Evolutionary conservation across 2,888 invertebrate genomes (phyloP), one percentile per base, ranked within the genome.

Genomic region (Hyles lineata): DNA sequence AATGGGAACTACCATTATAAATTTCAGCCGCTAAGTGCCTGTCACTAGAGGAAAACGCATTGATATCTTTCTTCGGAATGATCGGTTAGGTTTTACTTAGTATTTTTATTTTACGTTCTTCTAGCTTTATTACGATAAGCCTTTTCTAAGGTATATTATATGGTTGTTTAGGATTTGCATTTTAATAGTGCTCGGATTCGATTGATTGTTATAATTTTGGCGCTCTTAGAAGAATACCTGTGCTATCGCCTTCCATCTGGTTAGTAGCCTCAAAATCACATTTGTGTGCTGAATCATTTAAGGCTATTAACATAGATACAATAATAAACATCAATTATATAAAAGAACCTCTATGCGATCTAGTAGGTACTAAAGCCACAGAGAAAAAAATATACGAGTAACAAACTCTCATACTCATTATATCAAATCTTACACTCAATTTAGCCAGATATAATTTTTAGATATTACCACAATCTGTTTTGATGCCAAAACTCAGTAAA

Each of bases 1-100:
- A 93, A 93, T 93, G 91, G 92, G 85, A 90, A 89, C 89, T 89
- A 90, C 89, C 87, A 91, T 92, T 92, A 92, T 92, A 92, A 89
- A 93, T 93, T 91, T 90, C 83, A 83, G 82, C 85, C 87, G 83
- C 89, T 92, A 92, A 92, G 87, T 92, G 91, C 88, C 80, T 91
- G 92, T 90, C 91, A 86, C 81, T 76, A 75, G 55, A 71, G 78
- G 76, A 81, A 84, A 84, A 74, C 77, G 85, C 89, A 89, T 90
- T 90, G 89, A 90, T 90, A 90, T 90, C 35, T 35, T 35, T 70
- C 70, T 63, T 71, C 6, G 43, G 17, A 21, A 50, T 43, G 23
- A 67, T 67, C 67, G 43, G 43, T 23, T 67, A 23, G 25, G 11
- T 60, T 25, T 19, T 55, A 55, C 7, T 55, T n/a, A 8, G n/a